phyloP scores from a whole-genome alignment of 2,888 invertebrate genomes.

The Synanthedon formicaeformis region DNA sequence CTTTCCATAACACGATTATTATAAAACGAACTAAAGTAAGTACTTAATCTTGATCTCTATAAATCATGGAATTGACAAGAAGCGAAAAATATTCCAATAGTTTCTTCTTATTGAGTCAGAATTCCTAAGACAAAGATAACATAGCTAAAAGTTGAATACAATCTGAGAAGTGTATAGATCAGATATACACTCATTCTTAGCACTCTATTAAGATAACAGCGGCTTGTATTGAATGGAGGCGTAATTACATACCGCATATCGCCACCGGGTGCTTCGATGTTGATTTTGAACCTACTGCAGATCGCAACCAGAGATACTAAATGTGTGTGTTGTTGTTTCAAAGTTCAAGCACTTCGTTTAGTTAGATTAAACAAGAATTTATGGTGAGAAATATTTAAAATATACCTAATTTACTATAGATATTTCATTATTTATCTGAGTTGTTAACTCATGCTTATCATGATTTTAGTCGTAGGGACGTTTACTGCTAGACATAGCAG shows the following conservation, averaged over 20 bases:
- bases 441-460: too few species aligned
- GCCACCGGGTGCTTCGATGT: slow-evolving; percentile 40
- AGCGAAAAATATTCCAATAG: not conserved
- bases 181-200: slow-evolving; percentile 42
- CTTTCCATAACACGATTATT: too few species aligned
- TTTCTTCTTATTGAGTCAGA: slow-evolving; percentile 1
- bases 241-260: slow-evolving; percentile 42
- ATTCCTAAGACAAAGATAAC: slow-evolving; percentile 5
- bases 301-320: slow-evolving; percentile 38
- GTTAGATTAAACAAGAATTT: slow-evolving; percentile 3
- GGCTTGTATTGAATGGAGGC: slow-evolving; percentile 37
- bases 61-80: too few species aligned
- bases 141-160: slow-evolving; percentile 9
- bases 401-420: too few species aligned
- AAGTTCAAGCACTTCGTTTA: too few species aligned
- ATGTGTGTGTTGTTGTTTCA: slow-evolving; percentile 10
- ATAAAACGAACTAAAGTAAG: too few species aligned
- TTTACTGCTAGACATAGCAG: not conserved
- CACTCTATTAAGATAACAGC: slow-evolving; percentile 54
- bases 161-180: not conserved
- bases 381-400: not conserved
- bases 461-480: too few species aligned
- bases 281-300: slow-evolving; percentile 28
- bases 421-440: too few species aligned
- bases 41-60: too few species aligned